Conservation (phyloP, 2,888 invertebrate species). For the Orthosia incerta region DNA sequence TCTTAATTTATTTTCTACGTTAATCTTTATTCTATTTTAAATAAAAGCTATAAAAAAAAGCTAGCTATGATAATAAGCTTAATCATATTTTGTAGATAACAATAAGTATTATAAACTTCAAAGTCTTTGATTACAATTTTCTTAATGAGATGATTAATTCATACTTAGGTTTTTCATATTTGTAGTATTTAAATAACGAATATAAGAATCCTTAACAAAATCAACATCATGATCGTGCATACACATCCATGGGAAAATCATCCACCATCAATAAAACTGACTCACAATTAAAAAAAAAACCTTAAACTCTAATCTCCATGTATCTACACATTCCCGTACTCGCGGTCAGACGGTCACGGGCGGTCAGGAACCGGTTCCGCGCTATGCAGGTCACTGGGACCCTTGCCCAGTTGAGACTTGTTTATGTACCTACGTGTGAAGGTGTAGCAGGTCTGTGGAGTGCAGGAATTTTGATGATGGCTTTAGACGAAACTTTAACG, state of each 20-base stretch:
- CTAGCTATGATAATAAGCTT: no score
- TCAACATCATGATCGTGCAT: background rate
- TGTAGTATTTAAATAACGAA: no score
- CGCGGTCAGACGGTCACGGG: conserved; percentile 49
- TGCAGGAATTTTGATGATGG: background rate
- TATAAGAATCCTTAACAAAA: no score
- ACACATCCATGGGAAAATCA: background rate
- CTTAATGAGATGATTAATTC: no score
- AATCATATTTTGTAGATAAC: no score
- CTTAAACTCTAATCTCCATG: conserved; percentile 14
- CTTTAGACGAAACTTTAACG: no score
- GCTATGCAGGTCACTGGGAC: conserved; percentile 61
- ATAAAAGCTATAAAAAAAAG: no score
- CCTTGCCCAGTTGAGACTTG: conserved; percentile 45
- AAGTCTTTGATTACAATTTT: no score
- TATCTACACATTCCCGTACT: conserved; percentile 29
- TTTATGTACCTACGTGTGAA: conserved; percentile 26
- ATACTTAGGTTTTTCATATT: no score
- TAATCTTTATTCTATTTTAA: no score
- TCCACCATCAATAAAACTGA: background rate
- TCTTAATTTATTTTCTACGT: no score
- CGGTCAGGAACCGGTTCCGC: conserved; percentile 50
- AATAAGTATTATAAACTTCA: no score
- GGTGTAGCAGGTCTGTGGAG: conserved; percentile 16
- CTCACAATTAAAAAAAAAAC: background rate